Conservation (phyloP, 2,113 vertebrate species). For the Trochalopteron elliotii region DNA sequence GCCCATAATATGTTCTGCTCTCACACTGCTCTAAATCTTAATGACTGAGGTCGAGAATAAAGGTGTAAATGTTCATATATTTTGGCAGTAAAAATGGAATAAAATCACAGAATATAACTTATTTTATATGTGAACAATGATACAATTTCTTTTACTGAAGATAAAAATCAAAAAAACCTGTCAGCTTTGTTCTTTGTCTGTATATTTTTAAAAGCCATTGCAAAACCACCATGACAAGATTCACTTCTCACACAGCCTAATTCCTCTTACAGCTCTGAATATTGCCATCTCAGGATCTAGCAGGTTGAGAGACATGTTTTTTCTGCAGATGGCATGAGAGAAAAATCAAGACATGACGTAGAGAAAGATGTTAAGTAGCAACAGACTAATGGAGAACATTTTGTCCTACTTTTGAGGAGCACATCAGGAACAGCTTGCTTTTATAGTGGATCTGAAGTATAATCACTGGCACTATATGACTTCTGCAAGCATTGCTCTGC, state of each 20-base stretch:
- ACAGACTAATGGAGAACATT: constrained; percentile 66
- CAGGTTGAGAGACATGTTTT: constrained; percentile 50
- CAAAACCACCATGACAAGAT: background rate
- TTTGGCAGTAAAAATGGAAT: background rate
- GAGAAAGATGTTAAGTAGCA: constrained; percentile 54
- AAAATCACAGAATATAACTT: background rate
- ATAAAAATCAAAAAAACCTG: background rate
- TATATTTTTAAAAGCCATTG: background rate
- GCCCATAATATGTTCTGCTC: background rate
- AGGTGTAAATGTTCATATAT: background rate
- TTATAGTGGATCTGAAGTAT: constrained; percentile 29
- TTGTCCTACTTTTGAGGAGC: constrained; percentile 57
- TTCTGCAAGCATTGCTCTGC: constrained; percentile 25
- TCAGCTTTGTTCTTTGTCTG: background rate
- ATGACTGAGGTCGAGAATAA: background rate
- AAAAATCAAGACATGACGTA: constrained; percentile 44
- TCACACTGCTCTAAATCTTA: background rate
- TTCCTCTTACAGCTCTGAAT: constrained; percentile 18
- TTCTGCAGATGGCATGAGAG: constrained; percentile 56
- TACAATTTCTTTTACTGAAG: background rate
- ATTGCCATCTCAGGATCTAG: constrained; percentile 34
- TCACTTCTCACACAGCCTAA: background rate
- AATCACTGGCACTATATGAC: constrained; percentile 47
- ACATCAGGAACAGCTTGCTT: constrained; percentile 66
- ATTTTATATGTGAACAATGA: background rate